Conservation (phyloP, 2,797 vertebrate genomes). For the Gallinago solitaria region DNA sequence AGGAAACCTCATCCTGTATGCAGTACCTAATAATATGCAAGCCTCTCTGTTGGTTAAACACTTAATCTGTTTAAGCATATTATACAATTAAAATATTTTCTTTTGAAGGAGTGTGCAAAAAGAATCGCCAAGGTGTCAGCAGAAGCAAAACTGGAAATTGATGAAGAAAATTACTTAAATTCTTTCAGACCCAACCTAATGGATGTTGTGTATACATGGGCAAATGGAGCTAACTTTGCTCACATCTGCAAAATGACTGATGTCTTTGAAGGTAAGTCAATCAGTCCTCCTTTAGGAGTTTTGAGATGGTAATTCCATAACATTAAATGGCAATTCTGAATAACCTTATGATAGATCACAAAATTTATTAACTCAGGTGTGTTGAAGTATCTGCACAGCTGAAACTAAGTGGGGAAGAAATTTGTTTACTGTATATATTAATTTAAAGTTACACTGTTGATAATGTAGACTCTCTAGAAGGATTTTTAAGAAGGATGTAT, state of each 20-base stretch:
- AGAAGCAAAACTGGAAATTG: constrained; percentile 95
- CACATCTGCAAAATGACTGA: constrained; percentile 99
- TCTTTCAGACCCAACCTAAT: constrained; percentile 96
- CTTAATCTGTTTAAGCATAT: background rate
- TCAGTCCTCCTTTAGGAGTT: background rate
- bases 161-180: constrained; percentile 92
- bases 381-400: background rate
- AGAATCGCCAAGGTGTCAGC: constrained; percentile 97
- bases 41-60: background rate
- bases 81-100: background rate
- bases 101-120: constrained; percentile 92
- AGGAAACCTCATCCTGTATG: background rate
- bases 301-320: background rate
- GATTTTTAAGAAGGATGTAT: background rate
- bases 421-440: background rate
- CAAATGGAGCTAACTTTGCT: constrained; percentile 92
- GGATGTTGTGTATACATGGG: constrained; percentile 97
- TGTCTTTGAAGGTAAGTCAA: constrained; percentile 91
- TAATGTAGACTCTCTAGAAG: background rate
- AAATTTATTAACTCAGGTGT: background rate
- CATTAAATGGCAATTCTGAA: background rate
- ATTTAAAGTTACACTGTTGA: background rate
- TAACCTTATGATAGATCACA: background rate
- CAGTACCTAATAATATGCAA: background rate
- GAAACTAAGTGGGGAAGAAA: background rate